These are phyloP conservation scores for Brachionus manjavacas DNA, from an alignment of 1,140 invertebrate genomes.

Conservation along the genomic window DNA sequence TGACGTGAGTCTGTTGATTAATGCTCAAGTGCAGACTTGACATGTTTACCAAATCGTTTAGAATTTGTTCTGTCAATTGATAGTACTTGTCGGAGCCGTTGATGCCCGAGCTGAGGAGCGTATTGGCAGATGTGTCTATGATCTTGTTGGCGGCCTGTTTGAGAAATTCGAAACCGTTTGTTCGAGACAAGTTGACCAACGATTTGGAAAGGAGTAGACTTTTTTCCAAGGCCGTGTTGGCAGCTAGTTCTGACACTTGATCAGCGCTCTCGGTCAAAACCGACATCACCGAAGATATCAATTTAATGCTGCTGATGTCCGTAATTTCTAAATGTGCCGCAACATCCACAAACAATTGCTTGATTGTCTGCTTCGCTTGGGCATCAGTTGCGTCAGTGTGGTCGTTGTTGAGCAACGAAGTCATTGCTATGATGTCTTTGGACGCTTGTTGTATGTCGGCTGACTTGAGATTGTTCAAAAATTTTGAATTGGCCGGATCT, in stretches of 20 bases:
- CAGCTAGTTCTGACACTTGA: not conserved
- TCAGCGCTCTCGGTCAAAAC: constrained; percentile 2
- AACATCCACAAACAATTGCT: not conserved
- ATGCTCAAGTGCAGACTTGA: not conserved
- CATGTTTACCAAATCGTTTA: not conserved
- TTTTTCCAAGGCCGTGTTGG: not conserved
- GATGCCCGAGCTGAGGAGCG: not conserved
- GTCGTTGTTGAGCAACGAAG: not conserved
- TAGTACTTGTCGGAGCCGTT: not conserved
- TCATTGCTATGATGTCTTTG: not conserved
- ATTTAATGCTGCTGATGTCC: constrained; percentile 23
- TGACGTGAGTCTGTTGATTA: not conserved
- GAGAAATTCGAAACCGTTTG: not conserved
- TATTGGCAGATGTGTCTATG: not conserved
- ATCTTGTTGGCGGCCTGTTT: constrained; percentile 20
- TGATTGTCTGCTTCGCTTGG: not conserved
- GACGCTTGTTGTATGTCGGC: not conserved
- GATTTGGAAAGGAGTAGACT: not conserved
- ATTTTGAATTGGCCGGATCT: not conserved
- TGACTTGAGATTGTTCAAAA: not conserved
- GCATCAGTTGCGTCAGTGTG: not conserved
- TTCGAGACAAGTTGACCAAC: not conserved
- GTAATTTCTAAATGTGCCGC: not conserved
- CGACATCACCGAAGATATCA: constrained; percentile 6
- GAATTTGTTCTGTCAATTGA: not conserved